These are phyloP conservation scores for Protonemura montana DNA, from an alignment of 2,888 invertebrate genomes.

Conservation along the genomic window DNA sequence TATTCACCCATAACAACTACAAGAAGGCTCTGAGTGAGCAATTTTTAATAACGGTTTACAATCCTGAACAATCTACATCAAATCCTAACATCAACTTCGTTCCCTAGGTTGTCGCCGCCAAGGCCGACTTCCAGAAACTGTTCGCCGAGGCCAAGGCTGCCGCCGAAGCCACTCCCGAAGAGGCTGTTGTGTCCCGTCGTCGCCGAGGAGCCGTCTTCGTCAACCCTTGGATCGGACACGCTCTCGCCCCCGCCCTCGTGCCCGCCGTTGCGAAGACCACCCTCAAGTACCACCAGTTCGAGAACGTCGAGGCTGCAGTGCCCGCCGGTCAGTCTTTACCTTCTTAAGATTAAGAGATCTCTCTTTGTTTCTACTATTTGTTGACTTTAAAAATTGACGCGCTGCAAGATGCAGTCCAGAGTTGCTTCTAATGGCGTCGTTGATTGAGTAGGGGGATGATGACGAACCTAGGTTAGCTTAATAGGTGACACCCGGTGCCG, in stretches of 20 bases:
- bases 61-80: no score
- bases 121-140: conserved; percentile 50
- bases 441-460: no score
- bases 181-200: conserved; percentile 43
- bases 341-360: no score
- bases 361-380: no score
- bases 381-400: no score
- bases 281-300: conserved; percentile 48
- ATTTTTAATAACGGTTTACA: no score
- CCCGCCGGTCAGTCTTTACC: conserved; percentile 47
- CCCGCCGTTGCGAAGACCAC: conserved; percentile 50
- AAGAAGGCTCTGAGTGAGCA: no score
- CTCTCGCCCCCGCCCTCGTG: conserved; percentile 47
- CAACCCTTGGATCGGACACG: conserved; percentile 43
- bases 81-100: not conserved
- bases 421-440: no score
- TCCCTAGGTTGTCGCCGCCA: conserved; percentile 50
- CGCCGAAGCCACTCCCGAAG: conserved; percentile 48
- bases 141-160: conserved; percentile 50
- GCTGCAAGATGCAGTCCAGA: no score
- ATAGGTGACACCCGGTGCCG: no score
- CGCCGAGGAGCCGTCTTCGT: conserved; percentile 42
- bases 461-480: no score
- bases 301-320: conserved; percentile 50
- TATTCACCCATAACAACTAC: no score